Base-by-base conservation (phyloP, 2,888 invertebrate species). In the Allophyes oxyacanthae region DNA sequence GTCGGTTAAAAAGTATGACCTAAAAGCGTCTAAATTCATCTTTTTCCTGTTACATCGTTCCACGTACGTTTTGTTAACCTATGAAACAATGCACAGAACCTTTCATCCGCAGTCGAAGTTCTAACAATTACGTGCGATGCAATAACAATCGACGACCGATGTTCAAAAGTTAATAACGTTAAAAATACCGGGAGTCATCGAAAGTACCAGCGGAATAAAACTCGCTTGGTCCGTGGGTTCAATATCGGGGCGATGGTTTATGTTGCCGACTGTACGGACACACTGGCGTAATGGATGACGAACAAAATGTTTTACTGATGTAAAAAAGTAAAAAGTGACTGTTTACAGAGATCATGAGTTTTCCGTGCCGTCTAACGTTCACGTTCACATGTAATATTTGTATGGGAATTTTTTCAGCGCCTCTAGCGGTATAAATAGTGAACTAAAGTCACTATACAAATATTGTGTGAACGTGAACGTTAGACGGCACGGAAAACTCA, bases 101-200 rank as follows among this genome's bases (percentile, higher is more conserved):
- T 5, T 15, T 34, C 15, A 45, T 20, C 32, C 14, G 30, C 13
- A 46, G 33, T 37, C n/a, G 25, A 43, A 59, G 30, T 41, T 43
- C 11, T 14, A 60, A 58, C 52, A 58, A 54, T 59, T 36, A 41
- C 65, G 15, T 11, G 26, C n/a, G 10, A 46, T 54, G 44, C 58
- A 70, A 70, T 65, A 74, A 62, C 66, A 72, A 65, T 58, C 45
- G 38, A 28, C 38, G 51, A 51, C 41, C 56, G 43, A 59, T 74
- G 62, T 71, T 63, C 59, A 55, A 60, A 71, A 72, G 72, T 72
- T 72, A 72, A 72, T 72, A 72, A 58, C 57, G 72, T 68, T 72
- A 75, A 73, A 73, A 75, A 75, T 68, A 72, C 59, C 54, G 44
- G 44, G 50, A 51, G 60, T 60, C 71, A 53, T 46, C 38, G 54